Conservation (phyloP, 2,113 vertebrate genomes). For the Symphodus melops region DNA sequence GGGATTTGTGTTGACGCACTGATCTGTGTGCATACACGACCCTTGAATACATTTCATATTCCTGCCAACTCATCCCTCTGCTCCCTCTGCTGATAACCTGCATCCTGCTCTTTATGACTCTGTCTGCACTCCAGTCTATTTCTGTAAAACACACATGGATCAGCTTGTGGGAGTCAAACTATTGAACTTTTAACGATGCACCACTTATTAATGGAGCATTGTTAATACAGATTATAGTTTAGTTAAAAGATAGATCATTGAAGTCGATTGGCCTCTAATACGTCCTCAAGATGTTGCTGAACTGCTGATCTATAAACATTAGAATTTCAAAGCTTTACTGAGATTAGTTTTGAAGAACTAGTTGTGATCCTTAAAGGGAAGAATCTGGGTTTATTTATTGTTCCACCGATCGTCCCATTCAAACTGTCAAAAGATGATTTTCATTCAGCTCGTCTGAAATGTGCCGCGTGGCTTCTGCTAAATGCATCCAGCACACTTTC, state of each 20-base stretch:
- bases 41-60: neutral
- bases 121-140: neutral
- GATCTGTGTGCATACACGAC: neutral
- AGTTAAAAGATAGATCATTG: neutral
- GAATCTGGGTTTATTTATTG: neutral
- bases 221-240: neutral
- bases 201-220: neutral
- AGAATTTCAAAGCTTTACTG: too few relatives aligned
- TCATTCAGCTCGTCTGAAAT: too few relatives aligned
- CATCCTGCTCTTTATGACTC: neutral
- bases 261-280: neutral
- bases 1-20: neutral
- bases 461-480: too few relatives aligned
- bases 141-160: neutral
- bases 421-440: neutral
- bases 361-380: neutral
- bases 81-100: neutral
- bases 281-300: slow-evolving; percentile 9
- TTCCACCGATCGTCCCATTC: neutral
- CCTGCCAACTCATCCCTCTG: neutral
- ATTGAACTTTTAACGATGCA: neutral
- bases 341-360: neutral
- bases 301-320: slow-evolving; percentile 22
- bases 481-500: neutral
- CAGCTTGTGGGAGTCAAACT: neutral